Evolutionary conservation across 2,888 invertebrate genomes (phyloP).

Genomic region (Pemphredon lugubris): DNA sequence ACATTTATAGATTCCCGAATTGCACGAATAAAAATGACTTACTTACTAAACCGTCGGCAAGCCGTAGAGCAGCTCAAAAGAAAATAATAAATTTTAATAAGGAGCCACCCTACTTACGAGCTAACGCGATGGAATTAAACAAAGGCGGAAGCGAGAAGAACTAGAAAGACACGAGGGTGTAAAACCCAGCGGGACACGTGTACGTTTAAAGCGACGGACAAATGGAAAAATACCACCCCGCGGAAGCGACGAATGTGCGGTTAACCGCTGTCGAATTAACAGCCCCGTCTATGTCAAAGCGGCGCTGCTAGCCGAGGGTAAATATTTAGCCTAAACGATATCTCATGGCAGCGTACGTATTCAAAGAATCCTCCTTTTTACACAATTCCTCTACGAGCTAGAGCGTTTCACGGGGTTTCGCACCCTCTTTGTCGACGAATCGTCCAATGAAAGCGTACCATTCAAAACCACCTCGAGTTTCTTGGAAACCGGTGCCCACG

Average conservation of each 20-base stretch:
- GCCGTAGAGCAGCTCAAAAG: neutral
- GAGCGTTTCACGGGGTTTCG: constrained; percentile 28
- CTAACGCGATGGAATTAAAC: neutral
- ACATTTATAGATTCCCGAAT: neutral
- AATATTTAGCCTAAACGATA: constrained; percentile 49
- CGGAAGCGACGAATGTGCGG: constrained; percentile 20
- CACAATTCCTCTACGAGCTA: constrained; percentile 5
- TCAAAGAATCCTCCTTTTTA: constrained; percentile 38
- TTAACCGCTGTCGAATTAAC: constrained; percentile 21
- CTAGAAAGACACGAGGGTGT: neutral
- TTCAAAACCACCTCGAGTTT: constrained; percentile 15
- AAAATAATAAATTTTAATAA: neutral
- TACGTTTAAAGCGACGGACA: constrained; percentile 10
- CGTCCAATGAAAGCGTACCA: constrained; percentile 19
- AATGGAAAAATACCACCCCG: neutral
- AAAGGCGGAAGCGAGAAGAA: neutral
- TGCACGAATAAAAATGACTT: too few species aligned
- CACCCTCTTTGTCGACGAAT: constrained; percentile 42
- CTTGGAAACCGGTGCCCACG: constrained; percentile 18
- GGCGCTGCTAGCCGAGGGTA: constrained; percentile 32
- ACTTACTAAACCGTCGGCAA: too few species aligned
- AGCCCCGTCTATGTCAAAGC: constrained; percentile 8
- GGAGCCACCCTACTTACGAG: too few species aligned
- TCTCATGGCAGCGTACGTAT: constrained; percentile 33
- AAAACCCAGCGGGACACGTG: constrained; percentile 30